Conservation (phyloP, 1,140 invertebrate species). For the Oreohelix idahoensis region DNA sequence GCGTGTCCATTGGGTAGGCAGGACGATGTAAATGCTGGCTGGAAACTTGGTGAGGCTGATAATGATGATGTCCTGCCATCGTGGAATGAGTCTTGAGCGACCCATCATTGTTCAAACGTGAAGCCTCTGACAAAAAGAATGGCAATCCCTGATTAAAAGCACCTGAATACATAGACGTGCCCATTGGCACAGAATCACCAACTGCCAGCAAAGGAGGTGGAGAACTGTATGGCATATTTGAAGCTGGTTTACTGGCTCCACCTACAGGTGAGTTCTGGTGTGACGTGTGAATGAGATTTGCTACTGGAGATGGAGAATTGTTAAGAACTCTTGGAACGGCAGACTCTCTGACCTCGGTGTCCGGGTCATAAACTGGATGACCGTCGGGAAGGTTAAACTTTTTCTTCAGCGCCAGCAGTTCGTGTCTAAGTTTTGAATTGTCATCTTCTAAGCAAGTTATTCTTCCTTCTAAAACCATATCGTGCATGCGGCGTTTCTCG, state of each 20-base stretch:
- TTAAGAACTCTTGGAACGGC: neutral
- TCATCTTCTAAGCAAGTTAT: constrained; percentile 95
- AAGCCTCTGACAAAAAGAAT: constrained; percentile 36
- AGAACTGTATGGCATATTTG: constrained; percentile 43
- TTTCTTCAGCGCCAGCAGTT: constrained; percentile 92
- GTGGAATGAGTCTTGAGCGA: neutral
- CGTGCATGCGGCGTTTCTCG: constrained; percentile 95
- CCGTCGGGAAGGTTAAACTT: constrained; percentile 85
- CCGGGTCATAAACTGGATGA: constrained; percentile 46
- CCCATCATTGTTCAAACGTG: neutral
- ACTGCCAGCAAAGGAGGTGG: constrained; percentile 50
- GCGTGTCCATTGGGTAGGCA: neutral
- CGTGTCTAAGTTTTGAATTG: constrained; percentile 92
- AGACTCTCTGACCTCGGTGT: neutral
- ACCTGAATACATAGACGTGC: constrained; percentile 36
- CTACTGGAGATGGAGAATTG: neutral
- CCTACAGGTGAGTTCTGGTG: neutral
- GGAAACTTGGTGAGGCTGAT: constrained; percentile 15
- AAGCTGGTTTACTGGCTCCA: constrained; percentile 8
- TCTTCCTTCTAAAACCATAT: constrained; percentile 94
- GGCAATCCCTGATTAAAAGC: constrained; percentile 23
- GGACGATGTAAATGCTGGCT: constrained; percentile 7
- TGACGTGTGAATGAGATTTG: neutral
- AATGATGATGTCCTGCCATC: neutral
- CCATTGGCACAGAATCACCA: constrained; percentile 33